Base-by-base conservation (phyloP, 2,888 invertebrate species). In the Homarus gammarus region DNA sequence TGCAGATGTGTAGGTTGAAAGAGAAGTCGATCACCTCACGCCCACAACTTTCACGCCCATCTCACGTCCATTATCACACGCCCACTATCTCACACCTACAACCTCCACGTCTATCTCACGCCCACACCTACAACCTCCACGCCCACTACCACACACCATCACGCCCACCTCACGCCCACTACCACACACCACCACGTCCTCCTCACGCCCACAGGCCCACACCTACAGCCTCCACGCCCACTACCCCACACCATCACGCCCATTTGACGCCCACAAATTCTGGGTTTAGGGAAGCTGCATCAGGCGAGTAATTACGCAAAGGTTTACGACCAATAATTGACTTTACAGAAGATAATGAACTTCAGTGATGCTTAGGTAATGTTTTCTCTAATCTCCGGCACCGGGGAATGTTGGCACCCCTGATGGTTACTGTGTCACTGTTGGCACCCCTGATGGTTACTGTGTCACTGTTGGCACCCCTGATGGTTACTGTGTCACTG, bases 291-390 rank as follows among this genome's bases (percentile, higher is more conserved):
- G 40, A 27, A 18, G 40, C 40, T 73, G 36, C 22, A 73, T 73
- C 73, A 73, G 22, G 15, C 31, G 18, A 22, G 18, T 38, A 73
- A 73, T 73, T 73, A 73, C 33, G 61, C 56, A 33, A 40, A 33
- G 79, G 36, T 73, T 73, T 18, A 36, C 73, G 73, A 40, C 15
- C 38, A 73, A 73, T 73, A 73, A 73, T 73, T 73, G 73, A 73
- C 73, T 73, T 73, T 73, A 73, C 73, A n/a, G 38, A 31, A 73
- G 73, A 73, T 73, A 73, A 73, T 73, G 8, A n/a, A 36, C 73
- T 73, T 73, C 38, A 36, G 6, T 38, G 40, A 73, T 31, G 73
- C 38, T 73, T 40, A 22, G 22, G 38, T 38, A 73, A 73, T 73
- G 73, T 40, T 73, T 40, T 40, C 22, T 73, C 40, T 73, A 40